Evolutionary conservation across 2,113 vertebrate species (phyloP).

Genomic region (Phaetusa simplex): DNA sequence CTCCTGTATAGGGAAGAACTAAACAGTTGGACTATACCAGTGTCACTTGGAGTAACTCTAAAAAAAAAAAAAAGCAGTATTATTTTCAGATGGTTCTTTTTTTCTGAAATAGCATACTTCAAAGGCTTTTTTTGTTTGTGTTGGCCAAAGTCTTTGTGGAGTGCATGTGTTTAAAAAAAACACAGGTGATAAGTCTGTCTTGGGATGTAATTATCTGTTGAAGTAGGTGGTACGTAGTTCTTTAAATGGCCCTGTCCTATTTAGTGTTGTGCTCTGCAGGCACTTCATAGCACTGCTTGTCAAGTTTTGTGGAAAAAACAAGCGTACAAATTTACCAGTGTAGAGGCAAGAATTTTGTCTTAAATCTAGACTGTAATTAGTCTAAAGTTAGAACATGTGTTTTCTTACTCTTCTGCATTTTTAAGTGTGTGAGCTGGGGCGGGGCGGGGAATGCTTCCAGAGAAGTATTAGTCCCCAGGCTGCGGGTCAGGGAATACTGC

Average conservation of each 20-base stretch:
- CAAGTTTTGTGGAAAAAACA: not conserved
- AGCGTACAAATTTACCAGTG: not conserved
- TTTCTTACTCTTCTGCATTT: not conserved
- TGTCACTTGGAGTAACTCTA: not conserved
- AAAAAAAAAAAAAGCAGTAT: not conserved
- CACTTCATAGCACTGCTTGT: not conserved
- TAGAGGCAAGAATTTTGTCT: not conserved
- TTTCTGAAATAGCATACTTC: not conserved
- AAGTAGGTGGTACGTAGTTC: not conserved
- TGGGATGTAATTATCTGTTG: not conserved
- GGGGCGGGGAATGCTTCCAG: not conserved
- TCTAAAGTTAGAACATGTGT: not conserved
- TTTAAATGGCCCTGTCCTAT: not conserved
- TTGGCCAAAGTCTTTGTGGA: not conserved
- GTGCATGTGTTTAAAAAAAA: not conserved
- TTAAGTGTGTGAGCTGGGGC: not conserved
- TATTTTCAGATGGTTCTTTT: not conserved
- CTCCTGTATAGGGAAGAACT: not conserved
- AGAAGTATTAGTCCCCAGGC: not conserved
- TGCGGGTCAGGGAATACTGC: not conserved
- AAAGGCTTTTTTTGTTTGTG: not conserved
- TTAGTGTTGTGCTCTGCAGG: not conserved
- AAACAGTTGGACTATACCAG: not conserved
- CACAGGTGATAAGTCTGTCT: not conserved
- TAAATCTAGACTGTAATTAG: not conserved